phyloP scores from a whole-genome alignment of 2,113 vertebrate genomes.

The Sphaerodactylus townsendi region DNA sequence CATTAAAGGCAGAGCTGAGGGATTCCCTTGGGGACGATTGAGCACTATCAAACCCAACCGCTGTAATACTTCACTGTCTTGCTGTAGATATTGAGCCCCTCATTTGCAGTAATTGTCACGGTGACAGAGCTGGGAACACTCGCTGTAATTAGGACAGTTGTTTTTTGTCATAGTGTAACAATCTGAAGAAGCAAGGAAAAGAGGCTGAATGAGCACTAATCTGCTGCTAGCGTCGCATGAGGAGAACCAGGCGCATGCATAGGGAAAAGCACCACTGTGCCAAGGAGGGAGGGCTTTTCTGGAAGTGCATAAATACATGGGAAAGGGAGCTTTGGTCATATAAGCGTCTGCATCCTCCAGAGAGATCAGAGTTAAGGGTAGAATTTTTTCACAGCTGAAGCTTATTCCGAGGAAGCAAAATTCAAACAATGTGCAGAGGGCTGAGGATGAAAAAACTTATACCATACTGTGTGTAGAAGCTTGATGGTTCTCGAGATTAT shows the following conservation, averaged over 20 bases:
- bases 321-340: conserved; percentile 54
- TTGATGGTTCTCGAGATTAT: no score
- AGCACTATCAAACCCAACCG: conserved; percentile 65
- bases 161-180: conserved; percentile 77
- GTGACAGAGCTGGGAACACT: conserved; percentile 72
- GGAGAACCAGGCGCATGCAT: conserved; percentile 39
- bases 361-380: conserved; percentile 43
- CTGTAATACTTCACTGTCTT: conserved; percentile 70
- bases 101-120: conserved; percentile 69
- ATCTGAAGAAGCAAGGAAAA: conserved; percentile 70
- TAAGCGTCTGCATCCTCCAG: conserved; percentile 47
- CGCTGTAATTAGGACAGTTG: conserved; percentile 74
- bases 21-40: conserved; percentile 67
- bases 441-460: background rate
- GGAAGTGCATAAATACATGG: conserved; percentile 56
- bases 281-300: conserved; percentile 54
- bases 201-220: conserved; percentile 67
- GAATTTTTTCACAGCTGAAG: conserved; percentile 30
- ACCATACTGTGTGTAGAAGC: background rate
- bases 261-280: conserved; percentile 37
- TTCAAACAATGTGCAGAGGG: background rate
- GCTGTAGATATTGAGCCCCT: conserved; percentile 69
- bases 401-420: conserved; percentile 30
- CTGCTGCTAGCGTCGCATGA: conserved; percentile 47
- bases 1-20: background rate